Evolutionary conservation across 2,113 vertebrate genomes (phyloP), one percentile per base, ranked within the genome.

Genomic region (Brachypteracias leptosomus): DNA sequence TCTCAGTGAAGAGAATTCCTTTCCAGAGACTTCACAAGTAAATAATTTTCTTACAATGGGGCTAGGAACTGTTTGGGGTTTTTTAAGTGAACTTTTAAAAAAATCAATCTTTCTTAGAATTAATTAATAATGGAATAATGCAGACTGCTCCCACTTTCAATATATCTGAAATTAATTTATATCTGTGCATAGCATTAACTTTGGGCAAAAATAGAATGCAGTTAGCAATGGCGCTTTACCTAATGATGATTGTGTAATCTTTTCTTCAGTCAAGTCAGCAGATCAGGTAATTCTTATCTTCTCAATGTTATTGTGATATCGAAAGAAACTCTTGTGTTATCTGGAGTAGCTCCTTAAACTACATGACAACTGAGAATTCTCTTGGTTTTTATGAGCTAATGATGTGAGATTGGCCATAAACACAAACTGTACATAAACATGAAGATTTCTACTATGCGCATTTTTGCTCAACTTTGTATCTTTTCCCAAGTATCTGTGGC

Each of bases 391-490:
- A 24, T 74, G 38, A 35, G 15, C 26, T 63, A 13, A 19, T 54
- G 65, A 31, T 62, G 24, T 31, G 15, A 62, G 38, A 26, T 21
- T 66, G 38, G 36, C 21, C 25, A 9, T 36, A 36, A 54, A 7
- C 0, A 1, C 1, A 1, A 63, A 36, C 46, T 52, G 10, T 68
- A 33, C 18, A 25, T 38, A 36, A 68, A 46, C 5, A 0, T 28
- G 13, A 40, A 20, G 29, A n/a, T 36, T 67, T 85, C 16, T 71
- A 8, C 31, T 25, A 13, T 36, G 11, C 26, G 38, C 8, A 7
- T 18, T 74, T 73, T 92, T 42, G 6, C 21, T 55, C 2, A 0
- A 46, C 36, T 86, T 14, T 5, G 3, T 25, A 7, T 58, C 11
- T 68, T 57, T 82, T 73, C 24, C 49, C 29, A 63, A 22, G 67